These are phyloP conservation scores for Eurystomus glaucurus DNA, from an alignment of 2,797 vertebrate genomes.

Conservation along the genomic window DNA sequence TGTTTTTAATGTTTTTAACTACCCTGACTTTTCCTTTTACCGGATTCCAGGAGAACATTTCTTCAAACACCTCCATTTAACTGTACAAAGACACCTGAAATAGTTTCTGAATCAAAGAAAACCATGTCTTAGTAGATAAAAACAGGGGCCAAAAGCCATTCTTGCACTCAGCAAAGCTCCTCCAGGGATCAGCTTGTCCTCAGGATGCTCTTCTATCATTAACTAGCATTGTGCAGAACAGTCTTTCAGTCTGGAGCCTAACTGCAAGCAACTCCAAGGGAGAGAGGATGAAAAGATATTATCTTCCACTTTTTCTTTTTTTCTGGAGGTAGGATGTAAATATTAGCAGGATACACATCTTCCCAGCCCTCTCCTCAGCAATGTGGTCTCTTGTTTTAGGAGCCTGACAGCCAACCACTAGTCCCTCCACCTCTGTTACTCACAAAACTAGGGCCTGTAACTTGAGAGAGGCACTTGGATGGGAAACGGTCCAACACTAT, in stretches of 20 bases:
- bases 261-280: background rate
- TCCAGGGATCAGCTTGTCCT: background rate
- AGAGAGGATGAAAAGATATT: background rate
- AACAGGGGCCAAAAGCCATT: conserved; percentile 28
- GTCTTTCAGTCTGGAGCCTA: background rate
- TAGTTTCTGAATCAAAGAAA: conserved; percentile 9
- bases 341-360: background rate
- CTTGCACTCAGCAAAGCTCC: background rate
- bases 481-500: background rate
- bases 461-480: background rate
- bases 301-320: background rate
- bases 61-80: conserved; percentile 12
- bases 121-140: background rate
- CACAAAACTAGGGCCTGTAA: background rate
- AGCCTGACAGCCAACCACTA: rapidly evolving
- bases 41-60: background rate
- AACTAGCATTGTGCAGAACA: background rate
- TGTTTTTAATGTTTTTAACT: background rate
- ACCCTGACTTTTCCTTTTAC: background rate
- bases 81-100: background rate
- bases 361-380: background rate
- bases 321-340: background rate
- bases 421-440: background rate
- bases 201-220: background rate
- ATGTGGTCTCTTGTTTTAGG: background rate